Base-by-base conservation (phyloP, 1,140 invertebrate species). In the Paralvinella palmiformis region DNA sequence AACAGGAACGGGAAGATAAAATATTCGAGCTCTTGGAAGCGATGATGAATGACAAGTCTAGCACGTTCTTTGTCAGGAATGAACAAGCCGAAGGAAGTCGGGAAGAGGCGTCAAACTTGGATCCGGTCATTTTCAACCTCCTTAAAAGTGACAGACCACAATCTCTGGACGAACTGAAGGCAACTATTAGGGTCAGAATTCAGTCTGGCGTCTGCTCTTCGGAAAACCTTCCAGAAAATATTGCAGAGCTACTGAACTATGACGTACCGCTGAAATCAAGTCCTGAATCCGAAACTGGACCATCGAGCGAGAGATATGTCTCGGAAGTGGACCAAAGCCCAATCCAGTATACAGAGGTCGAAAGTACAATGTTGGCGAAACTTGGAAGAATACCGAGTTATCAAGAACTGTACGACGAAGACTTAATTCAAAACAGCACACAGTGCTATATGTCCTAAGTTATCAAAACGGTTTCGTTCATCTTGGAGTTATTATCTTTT, bases 371-470 rank as follows among this genome's bases (percentile, higher is more conserved):
- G 10, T 41, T n/a, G 37, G 37, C 10, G 37, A n/a, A 20, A 0
- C 33, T 64, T 24, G 24, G 20, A 17, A 57, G 48, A 17, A 53
- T 64, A 5, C 62, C 62, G 13, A 64, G 62, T 20, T 64, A 64
- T 31, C 27, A 44, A 10, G 62, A 64, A 20, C 37, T 64, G 20
- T 64, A 64, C 24, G 62, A 64, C 56, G 62, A 64, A 45, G 62
- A 64, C 17, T 33, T 64, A 24, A 58, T 64, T 13, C 53, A 64
- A 10, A 58, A n/a, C 22, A 64, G 59, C 44, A 59, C 29, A 35
- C 24, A 37, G n/a, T 64, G 62, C 33, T 64, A 64, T 41, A 41
- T 64, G 55, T n/a, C n/a, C n/a, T n/a, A n/a, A n/a, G n/a, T n/a
- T n/a, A n/a, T n/a, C n/a, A n/a, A n/a, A n/a, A n/a, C n/a, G n/a